Percentiles rank a stretch among this genome's conserved stretches.
These are phyloP conservation scores for Sebastes flavidus DNA, from an alignment of 2,797 vertebrate species.

Conservation along the genomic window DNA sequence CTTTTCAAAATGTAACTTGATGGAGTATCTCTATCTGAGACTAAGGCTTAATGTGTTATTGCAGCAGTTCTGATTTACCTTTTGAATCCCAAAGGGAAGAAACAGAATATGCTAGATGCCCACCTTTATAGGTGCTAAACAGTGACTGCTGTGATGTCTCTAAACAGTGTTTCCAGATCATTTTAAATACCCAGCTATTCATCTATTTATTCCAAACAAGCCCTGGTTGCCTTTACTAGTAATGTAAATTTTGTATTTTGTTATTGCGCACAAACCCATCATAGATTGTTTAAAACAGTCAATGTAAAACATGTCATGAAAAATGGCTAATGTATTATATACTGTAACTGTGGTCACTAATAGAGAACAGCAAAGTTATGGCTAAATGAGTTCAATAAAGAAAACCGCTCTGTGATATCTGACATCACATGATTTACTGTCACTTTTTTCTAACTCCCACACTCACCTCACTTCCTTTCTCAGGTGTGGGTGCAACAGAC, in stretches of 20 bases:
- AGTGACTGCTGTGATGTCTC: no score
- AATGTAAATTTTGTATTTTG: not conserved
- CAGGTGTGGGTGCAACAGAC: not conserved
- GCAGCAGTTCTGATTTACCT: not conserved
- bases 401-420: not conserved
- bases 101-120: not conserved
- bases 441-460: not conserved
- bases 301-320: no score
- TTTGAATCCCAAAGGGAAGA: not conserved
- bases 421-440: not conserved
- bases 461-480: not conserved
- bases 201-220: not conserved
- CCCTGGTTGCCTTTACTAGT: not conserved
- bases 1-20: not conserved
- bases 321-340: no score
- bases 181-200: not conserved
- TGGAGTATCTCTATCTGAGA: not conserved
- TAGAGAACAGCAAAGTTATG: not conserved
- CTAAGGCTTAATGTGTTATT: not conserved
- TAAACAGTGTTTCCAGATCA: not conserved
- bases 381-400: not conserved
- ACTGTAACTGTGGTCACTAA: not conserved
- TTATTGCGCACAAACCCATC: not conserved
- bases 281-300: not conserved
- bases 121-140: not conserved